Evolutionary conservation across 2,797 vertebrate species (phyloP), one percentile per base, ranked within the genome.

Genomic region (Sitta carolinensis): DNA sequence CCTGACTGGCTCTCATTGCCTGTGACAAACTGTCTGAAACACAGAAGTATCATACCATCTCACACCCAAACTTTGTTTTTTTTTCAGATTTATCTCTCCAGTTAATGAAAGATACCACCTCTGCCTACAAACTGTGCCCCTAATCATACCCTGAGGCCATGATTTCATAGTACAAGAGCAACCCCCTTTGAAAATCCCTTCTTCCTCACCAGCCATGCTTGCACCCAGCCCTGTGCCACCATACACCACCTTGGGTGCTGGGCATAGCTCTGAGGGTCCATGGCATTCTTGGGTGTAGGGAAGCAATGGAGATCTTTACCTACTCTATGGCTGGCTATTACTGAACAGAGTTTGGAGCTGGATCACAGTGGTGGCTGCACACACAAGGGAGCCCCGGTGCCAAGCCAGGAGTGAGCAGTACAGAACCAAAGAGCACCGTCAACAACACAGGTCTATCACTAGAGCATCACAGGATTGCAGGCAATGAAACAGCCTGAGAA

Each of bases 361-460:
- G 42, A 54, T 42, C 38, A 45, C 16, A 43, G 15, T 1, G 0
- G 14, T 61, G 29, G 18, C 66, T 4, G 2, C 13, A 16, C 34
- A 61, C 48, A n/a, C 5, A 29, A 34, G 20, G 13, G 25, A 88
- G 27, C 32, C 11, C 11, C n/a, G 19, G 16, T 7, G 43, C 32
- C 0, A 0, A 57, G 79, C 18, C 38, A 26, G 70, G 13, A 83
- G 34, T 0, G 1, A 70, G 30, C n/a, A n/a, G 25, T 18, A 61
- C 18, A 36, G 52, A 58, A 32, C 32, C 17, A 58, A 72, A 82
- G 4, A 68, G 70, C 30, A 38, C 13, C 10, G 47, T 25, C 54
- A 67, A 27, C 19, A 36, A 3, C 13, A 19, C 38, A 27, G 51
- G 5, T 36, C 38, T 76, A 34, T 79, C 38, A 30, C 17, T 38